A percentile compares a stretch with the other conserved stretches of the same genome.
Evolutionary conservation across 1,140 invertebrate species (phyloP).

Genomic region (Whitmania pigra): DNA sequence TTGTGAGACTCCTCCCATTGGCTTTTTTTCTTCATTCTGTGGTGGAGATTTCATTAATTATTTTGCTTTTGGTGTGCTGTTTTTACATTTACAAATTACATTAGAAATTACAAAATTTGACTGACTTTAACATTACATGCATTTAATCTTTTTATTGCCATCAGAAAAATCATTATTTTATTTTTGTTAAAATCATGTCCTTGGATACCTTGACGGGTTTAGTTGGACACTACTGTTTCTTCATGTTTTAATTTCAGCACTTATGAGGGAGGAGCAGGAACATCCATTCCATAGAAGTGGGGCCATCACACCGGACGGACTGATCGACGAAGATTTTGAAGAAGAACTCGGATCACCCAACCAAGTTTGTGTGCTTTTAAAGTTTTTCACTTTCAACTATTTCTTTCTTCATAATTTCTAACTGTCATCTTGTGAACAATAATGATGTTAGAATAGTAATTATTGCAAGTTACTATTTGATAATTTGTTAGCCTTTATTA

Average conservation of each 20-base stretch:
- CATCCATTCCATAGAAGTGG: constrained; percentile 50
- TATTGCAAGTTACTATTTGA: too few species aligned
- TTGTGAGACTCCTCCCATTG: too few species aligned
- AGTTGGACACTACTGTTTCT: not conserved
- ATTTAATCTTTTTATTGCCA: not conserved
- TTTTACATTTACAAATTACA: too few species aligned
- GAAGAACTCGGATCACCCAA: constrained; percentile 63
- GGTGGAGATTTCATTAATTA: too few species aligned
- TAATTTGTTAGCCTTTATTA: too few species aligned
- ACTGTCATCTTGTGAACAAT: too few species aligned
- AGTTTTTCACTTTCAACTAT: not conserved
- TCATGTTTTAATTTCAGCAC: constrained; percentile 27
- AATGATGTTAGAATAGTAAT: too few species aligned
- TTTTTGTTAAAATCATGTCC: not conserved
- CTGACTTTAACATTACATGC: not conserved
- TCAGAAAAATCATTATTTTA: not conserved
- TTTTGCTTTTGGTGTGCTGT: too few species aligned
- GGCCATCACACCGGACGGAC: constrained; percentile 68
- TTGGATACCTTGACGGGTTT: not conserved
- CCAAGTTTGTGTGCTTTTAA: constrained; percentile 34
- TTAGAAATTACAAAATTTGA: too few species aligned
- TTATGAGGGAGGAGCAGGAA: constrained; percentile 49
- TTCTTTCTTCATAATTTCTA: not conserved
- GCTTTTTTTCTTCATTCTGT: too few species aligned
- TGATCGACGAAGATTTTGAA: constrained; percentile 85